Base-by-base conservation (phyloP, 2,113 vertebrate genomes). In the Suncus etruscus region DNA sequence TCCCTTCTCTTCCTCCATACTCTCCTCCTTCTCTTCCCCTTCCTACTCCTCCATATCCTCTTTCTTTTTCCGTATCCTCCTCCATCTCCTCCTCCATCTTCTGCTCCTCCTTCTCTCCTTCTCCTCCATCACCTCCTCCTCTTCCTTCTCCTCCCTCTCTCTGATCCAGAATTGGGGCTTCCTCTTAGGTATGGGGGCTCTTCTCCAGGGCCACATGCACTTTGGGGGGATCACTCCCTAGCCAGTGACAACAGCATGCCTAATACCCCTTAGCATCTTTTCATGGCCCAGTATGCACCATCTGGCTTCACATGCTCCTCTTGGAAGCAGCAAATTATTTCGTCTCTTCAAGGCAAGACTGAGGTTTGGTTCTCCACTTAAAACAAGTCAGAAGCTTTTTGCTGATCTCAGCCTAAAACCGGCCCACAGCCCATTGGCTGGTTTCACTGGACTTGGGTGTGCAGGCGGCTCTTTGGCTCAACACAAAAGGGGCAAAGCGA, bases 321-420 rank as follows among this genome's bases (percentile, higher is more conserved):
- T 91, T 24, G 70, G 87, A 76, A 25, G 78, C 92, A 89, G 61
- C 32, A 6, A 78, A 76, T 8, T 27, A 50, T 85, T 88, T 48
- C 78, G 6, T 89, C 86, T 90, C 79, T 89, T 91, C 22, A 61
- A 25, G 84, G 24, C 47, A 91, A 90, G 88, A 65, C 24, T 51
- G n/a, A 4, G 45, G 92, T 89, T 87, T 63, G 65, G 25, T 70
- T 15, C 47, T 89, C 31, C 65, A 47, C 29, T 72, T 68, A 68
- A 84, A 51, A 78, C 31, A 24, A n/a, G 32, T 31, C 51, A 68
- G 47, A 45, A 16, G 1, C 27, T n/a, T 93, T 95, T 87, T 93
- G 83, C 69, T 93, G 63, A 83, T 68, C 87, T 68, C 61, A 87
- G 85, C 74, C 22, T 92, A 45, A 81, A 39, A 85, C 58, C 74